Base-by-base conservation (phyloP, 1,140 invertebrate genomes). In the Anoplolepis gracilipes region DNA sequence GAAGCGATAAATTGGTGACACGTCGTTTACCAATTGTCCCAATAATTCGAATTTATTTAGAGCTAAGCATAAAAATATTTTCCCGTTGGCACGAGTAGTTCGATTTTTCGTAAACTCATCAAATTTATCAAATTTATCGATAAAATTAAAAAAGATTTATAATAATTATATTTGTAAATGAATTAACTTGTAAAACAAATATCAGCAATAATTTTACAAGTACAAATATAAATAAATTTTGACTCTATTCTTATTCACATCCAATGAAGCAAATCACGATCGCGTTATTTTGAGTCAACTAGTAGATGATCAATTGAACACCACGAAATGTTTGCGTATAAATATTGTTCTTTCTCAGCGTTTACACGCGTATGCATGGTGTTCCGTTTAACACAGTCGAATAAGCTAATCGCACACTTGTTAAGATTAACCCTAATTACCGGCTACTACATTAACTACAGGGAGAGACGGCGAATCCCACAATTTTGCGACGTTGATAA, bases 401-500 rank as follows among this genome's bases (percentile, higher is more conserved):
- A 33, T 72, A 82, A 82, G 65, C 19, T 72, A 72, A 59, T 81
- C 78, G 55, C 6, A n/a, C 13, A n/a, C 36, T 72, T 59, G 78
- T 82, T 72, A 72, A 82, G 22, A 72, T 3, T 28, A 19, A 11
- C 46, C 46, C 33, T 22, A 30, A 70, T 81, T 42, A 70, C 53
- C 76, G 76, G 42, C n/a, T 42, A 78, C 67, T 67, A 78, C 61
- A 22, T n/a, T 28, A 28, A 30, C 25, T 2, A 42, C 11, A 46
- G 42, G 42, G 8, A 7, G 13, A n/a, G 25, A 36, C 0, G 19
- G 33, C 1, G 67, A 57, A 16, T 46, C 39, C 28, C 28, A 30
- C n/a, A 57, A 72, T 82, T 72, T 72, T 64, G 53, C 46, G 36
- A 13, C 19, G 77, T 16, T 36, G 77, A 55, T 79, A 69, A 57